phyloP scores from a whole-genome alignment of 2,888 invertebrate species.

The Hemaris fuciformis region DNA sequence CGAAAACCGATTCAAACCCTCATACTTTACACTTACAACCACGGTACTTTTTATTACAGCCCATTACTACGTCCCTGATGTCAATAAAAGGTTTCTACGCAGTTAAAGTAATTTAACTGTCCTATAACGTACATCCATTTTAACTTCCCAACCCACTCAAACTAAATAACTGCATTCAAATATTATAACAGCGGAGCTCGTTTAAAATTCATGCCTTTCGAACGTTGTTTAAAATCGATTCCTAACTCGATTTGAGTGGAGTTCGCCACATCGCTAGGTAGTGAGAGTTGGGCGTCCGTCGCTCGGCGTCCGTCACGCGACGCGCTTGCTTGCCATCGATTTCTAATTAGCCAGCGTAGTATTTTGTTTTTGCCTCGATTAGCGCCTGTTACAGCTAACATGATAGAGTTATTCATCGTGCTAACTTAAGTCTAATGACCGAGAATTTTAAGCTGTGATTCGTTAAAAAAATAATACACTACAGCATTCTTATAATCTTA shows the following conservation, averaged over 20 bases:
- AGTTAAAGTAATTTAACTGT: too few species aligned
- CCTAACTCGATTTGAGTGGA: background rate
- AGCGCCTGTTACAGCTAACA: background rate
- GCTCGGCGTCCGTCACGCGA: background rate
- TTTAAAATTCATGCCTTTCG: background rate
- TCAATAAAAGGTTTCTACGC: too few species aligned
- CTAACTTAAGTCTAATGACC: background rate
- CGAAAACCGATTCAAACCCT: too few species aligned
- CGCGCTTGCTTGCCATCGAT: background rate
- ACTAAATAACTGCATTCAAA: background rate
- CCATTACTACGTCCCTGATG: too few species aligned
- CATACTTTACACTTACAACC: too few species aligned
- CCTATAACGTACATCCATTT: background rate
- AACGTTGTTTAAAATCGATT: background rate
- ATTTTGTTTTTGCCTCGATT: background rate
- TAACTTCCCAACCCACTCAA: background rate
- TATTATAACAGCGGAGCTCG: background rate
- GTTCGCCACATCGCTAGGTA: background rate
- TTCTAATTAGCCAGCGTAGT: background rate
- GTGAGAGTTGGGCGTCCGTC: too few species aligned
- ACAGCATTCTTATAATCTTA: too few species aligned
- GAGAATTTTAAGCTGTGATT: background rate
- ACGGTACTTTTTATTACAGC: too few species aligned
- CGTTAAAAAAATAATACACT: too few species aligned
- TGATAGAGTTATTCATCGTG: background rate